Percentiles rank a stretch among this genome's conserved stretches.
These are phyloP conservation scores for Hepsetus odoe DNA, from an alignment of 2,113 vertebrate species.

Conservation along the genomic window DNA sequence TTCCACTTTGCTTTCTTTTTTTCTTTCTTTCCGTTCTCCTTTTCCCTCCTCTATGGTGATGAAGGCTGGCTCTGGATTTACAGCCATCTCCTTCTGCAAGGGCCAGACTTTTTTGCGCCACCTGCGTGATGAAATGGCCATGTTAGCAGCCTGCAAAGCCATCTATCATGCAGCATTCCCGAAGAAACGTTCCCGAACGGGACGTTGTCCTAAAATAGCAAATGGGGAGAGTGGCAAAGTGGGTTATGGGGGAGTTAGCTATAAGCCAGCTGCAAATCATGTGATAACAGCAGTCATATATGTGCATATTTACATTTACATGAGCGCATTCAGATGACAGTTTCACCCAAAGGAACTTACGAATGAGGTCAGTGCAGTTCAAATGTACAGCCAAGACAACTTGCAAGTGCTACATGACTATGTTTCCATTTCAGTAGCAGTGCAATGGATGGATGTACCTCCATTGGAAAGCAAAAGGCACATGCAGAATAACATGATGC, in stretches of 20 bases:
- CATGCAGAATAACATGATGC: too few relatives aligned
- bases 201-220: neutral
- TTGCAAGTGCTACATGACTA: neutral
- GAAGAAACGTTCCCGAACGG: neutral
- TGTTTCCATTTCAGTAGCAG: neutral
- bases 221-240: neutral
- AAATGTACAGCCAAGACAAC: neutral
- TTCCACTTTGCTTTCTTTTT: neutral
- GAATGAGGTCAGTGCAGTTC: too few relatives aligned
- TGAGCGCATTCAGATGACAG: neutral
- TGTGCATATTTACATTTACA: neutral
- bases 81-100: conserved; percentile 29
- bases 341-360: neutral
- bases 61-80: conserved; percentile 36
- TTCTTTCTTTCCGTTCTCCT: neutral
- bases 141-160: conserved; percentile 28
- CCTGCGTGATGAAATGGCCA: conserved; percentile 42
- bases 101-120: conserved; percentile 17
- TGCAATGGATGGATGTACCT: neutral
- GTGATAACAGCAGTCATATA: neutral
- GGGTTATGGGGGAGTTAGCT: neutral
- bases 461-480: neutral
- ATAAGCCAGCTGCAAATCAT: neutral
- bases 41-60: neutral
- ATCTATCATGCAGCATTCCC: conserved; percentile 37